Conservation (phyloP, 2,113 vertebrate genomes). For the Neogale vison region DNA sequence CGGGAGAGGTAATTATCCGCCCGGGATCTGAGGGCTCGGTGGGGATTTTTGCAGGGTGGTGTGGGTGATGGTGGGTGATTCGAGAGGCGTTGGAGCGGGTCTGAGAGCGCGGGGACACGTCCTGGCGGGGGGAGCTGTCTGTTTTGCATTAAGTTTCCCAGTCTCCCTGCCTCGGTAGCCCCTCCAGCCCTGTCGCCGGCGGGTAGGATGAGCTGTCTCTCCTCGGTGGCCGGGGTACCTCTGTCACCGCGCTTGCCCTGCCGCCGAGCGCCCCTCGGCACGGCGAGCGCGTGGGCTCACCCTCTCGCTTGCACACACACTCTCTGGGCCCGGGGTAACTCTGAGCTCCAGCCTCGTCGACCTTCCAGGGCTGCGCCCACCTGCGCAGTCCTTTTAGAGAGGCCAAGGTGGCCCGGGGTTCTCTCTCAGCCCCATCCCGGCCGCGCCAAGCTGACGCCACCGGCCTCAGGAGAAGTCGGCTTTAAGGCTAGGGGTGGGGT, state of each 20-base stretch:
- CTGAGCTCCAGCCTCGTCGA: not conserved
- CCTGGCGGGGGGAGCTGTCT: not conserved
- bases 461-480: not conserved
- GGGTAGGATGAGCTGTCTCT: not conserved
- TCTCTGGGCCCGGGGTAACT: not conserved
- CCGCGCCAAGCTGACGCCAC: not conserved
- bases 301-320: not conserved
- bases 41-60: not conserved
- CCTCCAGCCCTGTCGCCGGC: not conserved
- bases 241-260: not conserved
- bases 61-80: not conserved
- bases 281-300: not conserved
- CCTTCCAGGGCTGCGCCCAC: constrained; percentile 40
- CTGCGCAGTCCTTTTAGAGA: not conserved
- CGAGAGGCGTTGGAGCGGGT: not conserved
- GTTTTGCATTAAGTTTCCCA: constrained; percentile 66
- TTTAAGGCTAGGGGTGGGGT: not conserved
- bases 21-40: not conserved
- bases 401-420: not conserved
- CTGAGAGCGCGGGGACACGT: not conserved
- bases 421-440: not conserved
- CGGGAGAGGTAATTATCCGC: constrained; percentile 71
- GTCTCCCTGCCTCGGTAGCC: not conserved
- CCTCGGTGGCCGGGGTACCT: not conserved
- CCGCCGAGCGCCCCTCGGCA: not conserved